Conservation (phyloP, 2,797 vertebrate genomes). For the Nothura maculosa region DNA sequence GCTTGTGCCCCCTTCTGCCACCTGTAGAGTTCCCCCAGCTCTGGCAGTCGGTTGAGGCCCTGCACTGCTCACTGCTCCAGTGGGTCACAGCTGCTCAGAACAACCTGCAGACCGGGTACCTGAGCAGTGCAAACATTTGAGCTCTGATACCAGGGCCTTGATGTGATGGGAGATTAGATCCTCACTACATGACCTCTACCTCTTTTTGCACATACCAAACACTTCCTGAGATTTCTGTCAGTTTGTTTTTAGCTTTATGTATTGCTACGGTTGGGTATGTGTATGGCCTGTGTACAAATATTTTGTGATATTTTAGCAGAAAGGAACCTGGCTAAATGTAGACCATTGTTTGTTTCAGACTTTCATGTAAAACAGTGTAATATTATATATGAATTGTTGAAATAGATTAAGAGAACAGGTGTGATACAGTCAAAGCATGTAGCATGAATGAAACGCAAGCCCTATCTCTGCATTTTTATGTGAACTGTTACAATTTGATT, state of each 20-base stretch:
- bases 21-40: neutral
- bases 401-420: neutral
- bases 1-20: neutral
- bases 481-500: slow-evolving; percentile 9
- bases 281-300: neutral
- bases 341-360: neutral
- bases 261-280: neutral
- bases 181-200: neutral
- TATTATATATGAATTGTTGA: neutral
- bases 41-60: neutral
- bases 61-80: fast-evolving
- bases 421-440: neutral
- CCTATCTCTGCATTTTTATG: neutral
- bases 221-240: neutral
- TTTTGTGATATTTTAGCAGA: neutral
- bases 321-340: neutral
- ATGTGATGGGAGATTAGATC: neutral
- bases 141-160: neutral
- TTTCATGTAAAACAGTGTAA: neutral
- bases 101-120: neutral
- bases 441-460: neutral
- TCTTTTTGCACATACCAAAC: neutral
- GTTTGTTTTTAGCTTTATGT: neutral
- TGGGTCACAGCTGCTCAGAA: neutral
- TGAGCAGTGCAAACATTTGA: neutral